Percentiles rank a stretch among this genome's conserved stretches.
Evolutionary conservation across 2,113 vertebrate species (phyloP).

Genomic region (Rhynchopsitta pachyrhyncha): DNA sequence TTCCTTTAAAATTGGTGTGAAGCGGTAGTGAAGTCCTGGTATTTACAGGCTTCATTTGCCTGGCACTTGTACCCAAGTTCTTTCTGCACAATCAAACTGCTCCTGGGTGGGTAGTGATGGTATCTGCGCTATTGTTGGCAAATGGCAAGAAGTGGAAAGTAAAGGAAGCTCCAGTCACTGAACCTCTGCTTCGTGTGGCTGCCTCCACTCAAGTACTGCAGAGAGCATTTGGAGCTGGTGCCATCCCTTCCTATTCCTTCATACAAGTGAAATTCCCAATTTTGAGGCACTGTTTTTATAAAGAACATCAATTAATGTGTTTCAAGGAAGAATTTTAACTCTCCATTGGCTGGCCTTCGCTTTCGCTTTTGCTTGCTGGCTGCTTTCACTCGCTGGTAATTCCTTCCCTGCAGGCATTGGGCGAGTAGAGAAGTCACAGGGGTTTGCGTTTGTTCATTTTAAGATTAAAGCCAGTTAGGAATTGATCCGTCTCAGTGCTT

Average conservation of each 20-base stretch:
- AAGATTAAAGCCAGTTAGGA: not conserved
- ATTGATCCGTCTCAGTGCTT: not conserved
- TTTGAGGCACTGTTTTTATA: fast-evolving
- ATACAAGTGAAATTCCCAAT: not conserved
- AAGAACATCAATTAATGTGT: not conserved
- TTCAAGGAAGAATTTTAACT: not conserved
- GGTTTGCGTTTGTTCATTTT: not conserved
- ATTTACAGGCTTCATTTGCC: not conserved
- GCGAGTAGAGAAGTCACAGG: not conserved
- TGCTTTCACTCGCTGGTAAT: not conserved
- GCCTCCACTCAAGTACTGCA: not conserved
- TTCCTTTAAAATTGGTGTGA: not conserved
- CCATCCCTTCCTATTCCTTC: not conserved
- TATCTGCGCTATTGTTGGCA: not conserved
- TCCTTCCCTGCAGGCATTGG: not conserved
- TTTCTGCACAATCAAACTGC: not conserved
- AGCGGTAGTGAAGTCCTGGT: not conserved
- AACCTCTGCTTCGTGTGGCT: not conserved
- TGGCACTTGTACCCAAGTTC: not conserved
- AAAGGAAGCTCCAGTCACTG: not conserved
- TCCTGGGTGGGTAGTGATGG: not conserved
- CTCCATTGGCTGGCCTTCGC: not conserved
- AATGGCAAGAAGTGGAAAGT: not conserved
- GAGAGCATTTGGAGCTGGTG: not conserved
- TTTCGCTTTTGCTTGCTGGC: not conserved